phyloP scores from a whole-genome alignment of 2,888 invertebrate genomes.

The Philereme transversata region DNA sequence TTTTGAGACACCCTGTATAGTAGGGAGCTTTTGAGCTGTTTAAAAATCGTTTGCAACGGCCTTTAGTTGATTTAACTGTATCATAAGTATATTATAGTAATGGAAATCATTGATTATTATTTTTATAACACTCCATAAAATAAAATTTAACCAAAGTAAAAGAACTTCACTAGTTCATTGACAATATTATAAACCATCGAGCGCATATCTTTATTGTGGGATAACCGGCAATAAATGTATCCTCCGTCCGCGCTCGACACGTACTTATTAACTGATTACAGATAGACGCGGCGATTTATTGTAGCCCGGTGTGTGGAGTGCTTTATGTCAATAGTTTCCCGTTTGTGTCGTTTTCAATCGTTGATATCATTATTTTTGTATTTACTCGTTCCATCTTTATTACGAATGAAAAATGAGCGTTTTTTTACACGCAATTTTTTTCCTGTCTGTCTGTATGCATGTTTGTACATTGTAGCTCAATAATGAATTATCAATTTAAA shows the following conservation, averaged over 20 bases:
- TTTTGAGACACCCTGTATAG: too few relatives aligned
- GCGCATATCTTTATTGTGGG: constrained; percentile 43
- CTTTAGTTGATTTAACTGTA: too few relatives aligned
- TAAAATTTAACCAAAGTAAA: constrained; percentile 1
- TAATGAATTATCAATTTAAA: too few relatives aligned
- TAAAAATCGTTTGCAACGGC: too few relatives aligned
- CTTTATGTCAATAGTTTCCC: constrained; percentile 25
- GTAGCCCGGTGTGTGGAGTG: constrained; percentile 17
- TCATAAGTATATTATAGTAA: too few relatives aligned
- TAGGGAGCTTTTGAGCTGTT: too few relatives aligned
- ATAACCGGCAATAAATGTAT: constrained; percentile 41
- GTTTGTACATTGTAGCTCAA: too few relatives aligned
- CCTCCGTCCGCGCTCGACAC: constrained; percentile 35
- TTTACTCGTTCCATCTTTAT: background rate
- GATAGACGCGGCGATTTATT: constrained; percentile 36
- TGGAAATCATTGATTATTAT: too few relatives aligned
- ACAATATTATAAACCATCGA: constrained; percentile 35
- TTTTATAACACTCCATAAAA: too few relatives aligned
- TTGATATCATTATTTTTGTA: constrained; percentile 5
- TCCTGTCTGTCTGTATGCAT: too few relatives aligned
- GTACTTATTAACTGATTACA: constrained; percentile 45
- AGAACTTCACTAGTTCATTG: constrained; percentile 13
- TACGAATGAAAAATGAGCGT: too few relatives aligned
- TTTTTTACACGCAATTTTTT: too few relatives aligned
- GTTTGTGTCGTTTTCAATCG: constrained; percentile 19